Conservation (phyloP, 2,888 invertebrate species). For the Nomada flava region DNA sequence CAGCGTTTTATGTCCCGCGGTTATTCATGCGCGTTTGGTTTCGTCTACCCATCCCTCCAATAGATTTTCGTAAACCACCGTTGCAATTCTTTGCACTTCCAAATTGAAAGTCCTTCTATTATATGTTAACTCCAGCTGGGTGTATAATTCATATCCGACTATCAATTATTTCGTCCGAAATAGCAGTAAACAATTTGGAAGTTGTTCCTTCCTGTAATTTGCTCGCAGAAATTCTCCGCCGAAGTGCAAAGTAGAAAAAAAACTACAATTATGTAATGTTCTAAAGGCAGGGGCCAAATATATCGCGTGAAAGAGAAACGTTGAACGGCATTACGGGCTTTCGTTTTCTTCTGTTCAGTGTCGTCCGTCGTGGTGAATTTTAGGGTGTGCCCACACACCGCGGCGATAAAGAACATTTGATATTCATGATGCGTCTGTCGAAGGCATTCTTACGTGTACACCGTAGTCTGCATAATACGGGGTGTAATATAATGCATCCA, state of each 20-base stretch:
- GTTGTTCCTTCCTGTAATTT: background rate
- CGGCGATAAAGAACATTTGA: slow-evolving; percentile 54
- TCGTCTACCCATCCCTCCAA: background rate
- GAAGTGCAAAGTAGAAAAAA: background rate
- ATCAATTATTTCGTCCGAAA: background rate
- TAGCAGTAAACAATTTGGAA: background rate
- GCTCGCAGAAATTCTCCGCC: background rate
- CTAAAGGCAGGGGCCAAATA: slow-evolving; percentile 17
- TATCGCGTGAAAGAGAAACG: slow-evolving; percentile 54
- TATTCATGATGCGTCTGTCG: slow-evolving; percentile 56
- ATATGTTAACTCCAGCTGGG: too few species aligned
- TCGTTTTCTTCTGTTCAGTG: slow-evolving; percentile 50
- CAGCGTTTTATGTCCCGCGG: slow-evolving; percentile 9
- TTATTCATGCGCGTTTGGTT: background rate
- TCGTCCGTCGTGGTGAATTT: slow-evolving; percentile 48
- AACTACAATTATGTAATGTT: slow-evolving; percentile 13
- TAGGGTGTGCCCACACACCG: slow-evolving; percentile 61
- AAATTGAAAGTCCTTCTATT: too few species aligned
- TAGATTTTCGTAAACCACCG: background rate
- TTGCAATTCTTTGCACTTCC: too few species aligned
- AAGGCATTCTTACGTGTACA: slow-evolving; percentile 60
- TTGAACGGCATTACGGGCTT: slow-evolving; percentile 22
- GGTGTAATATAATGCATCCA: slow-evolving; percentile 65
- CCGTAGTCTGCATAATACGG: slow-evolving; percentile 63
- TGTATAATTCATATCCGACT: too few species aligned